These are phyloP conservation scores for Epistrophella euchroma DNA, from an alignment of 2,888 invertebrate species.

Conservation along the genomic window DNA sequence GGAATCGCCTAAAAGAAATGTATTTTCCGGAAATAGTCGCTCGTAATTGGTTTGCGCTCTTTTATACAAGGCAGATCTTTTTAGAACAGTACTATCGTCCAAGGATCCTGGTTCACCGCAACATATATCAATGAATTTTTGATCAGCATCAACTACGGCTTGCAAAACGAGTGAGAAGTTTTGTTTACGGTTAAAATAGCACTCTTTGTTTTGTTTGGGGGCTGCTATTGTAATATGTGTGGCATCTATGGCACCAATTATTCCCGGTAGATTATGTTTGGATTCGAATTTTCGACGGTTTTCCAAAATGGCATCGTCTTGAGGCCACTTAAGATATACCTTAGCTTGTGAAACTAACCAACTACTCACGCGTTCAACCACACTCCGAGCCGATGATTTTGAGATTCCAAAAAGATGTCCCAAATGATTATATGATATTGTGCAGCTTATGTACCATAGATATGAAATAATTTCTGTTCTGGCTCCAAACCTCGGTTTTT, in stretches of 20 bases:
- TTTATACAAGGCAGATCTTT: constrained; percentile 62
- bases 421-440: background rate
- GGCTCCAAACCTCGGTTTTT: background rate
- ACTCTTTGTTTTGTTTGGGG: constrained; percentile 56
- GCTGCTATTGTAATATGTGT: constrained; percentile 75
- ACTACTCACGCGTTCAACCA: background rate
- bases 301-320: constrained; percentile 5
- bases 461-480: background rate
- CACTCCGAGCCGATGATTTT: constrained; percentile 1
- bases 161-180: background rate
- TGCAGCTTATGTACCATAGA: constrained; percentile 21
- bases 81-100: constrained; percentile 76
- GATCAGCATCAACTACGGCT: constrained; percentile 76
- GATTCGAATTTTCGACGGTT: constrained; percentile 27
- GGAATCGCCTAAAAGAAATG: constrained; percentile 63
- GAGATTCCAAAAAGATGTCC: background rate
- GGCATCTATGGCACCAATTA: constrained; percentile 77
- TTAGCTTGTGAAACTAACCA: constrained; percentile 9
- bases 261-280: constrained; percentile 59
- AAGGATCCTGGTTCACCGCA: constrained; percentile 78
- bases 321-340: constrained; percentile 49
- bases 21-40: constrained; percentile 42
- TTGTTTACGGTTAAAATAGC: background rate
- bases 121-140: constrained; percentile 76
- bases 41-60: background rate